Conservation (phyloP, 2,113 vertebrate genomes). For the Aramus guarauna region DNA sequence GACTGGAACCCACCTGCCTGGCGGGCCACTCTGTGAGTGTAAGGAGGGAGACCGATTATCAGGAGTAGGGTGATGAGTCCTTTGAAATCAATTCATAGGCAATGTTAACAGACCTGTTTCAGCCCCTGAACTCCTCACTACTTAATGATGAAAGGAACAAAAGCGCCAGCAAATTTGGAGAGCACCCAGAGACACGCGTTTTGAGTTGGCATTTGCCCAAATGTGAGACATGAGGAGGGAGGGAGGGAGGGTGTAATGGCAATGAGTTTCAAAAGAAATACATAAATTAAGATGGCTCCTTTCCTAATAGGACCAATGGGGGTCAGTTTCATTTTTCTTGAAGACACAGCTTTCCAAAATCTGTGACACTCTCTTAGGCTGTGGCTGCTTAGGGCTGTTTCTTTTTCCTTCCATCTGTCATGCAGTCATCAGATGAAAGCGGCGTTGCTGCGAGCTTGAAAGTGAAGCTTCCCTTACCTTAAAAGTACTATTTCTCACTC, state of each 20-base stretch:
- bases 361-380: not conserved
- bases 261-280: not conserved
- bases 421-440: not conserved
- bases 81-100: not conserved
- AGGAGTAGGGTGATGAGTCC: not conserved
- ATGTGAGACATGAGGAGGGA: not conserved
- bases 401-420: not conserved
- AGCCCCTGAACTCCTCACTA: not conserved
- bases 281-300: not conserved
- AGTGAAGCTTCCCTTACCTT: not conserved
- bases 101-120: not conserved
- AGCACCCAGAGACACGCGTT: not conserved
- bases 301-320: not conserved
- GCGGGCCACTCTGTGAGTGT: not conserved
- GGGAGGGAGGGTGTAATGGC: not conserved
- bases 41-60: not conserved
- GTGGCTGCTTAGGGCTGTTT: not conserved
- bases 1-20: not conserved
- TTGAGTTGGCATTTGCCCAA: not conserved
- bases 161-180: not conserved
- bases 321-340: not conserved
- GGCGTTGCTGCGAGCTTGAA: rapidly evolving
- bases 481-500: not conserved
- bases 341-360: not conserved
- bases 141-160: not conserved